Evolutionary conservation across 2,113 vertebrate genomes (phyloP), one percentile per base, ranked within the genome.

Genomic region (Orientallactaga bullata): DNA sequence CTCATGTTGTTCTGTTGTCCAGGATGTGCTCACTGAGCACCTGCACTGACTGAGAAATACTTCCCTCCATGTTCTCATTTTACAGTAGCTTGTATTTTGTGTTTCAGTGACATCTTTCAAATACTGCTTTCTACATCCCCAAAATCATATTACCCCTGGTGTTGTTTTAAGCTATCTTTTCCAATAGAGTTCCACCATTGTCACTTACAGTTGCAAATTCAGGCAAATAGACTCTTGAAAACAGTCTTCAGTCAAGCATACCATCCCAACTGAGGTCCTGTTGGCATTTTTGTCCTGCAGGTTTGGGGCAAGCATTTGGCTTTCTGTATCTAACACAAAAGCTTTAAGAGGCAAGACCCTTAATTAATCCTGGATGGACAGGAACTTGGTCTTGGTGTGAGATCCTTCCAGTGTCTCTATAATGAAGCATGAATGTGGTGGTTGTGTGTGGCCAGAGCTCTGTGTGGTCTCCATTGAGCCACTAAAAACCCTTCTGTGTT

Each of bases 401-500:
- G 81, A 30, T 42, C 89, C 85, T 78, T 85, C 39, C 4, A 0
- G 83, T 68, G 68, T 72, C 26, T 1, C 66, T 2, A 47, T 47
- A 0, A 21, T 1, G 39, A 71, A 35, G 37, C 1, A 0, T 35
- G 63, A 11, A 12, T 18, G 51, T 3, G 7, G 91, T 3, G 0
- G 17, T 7, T 11, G 51, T 2, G 1, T 39, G 26, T 12, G 32
- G 51, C 74, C 23, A 23, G 77, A 71, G 76, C 2, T 0, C 37
- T 0, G 42, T 28, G 18, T 11, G 1, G 72, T 65, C 26, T 28
- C 39, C 16, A 7, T 2, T 28, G 10, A 26, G 9, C 85, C 74
- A 21, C 65, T 32, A 68, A 55, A 60, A 55, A 60, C 89, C 91
- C 93, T 94, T 89, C 86, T 5, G 88, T 83, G 94, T 90, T 89